Base-by-base conservation (phyloP, 2,888 invertebrate species). In the Nephrotoma flavescens region DNA sequence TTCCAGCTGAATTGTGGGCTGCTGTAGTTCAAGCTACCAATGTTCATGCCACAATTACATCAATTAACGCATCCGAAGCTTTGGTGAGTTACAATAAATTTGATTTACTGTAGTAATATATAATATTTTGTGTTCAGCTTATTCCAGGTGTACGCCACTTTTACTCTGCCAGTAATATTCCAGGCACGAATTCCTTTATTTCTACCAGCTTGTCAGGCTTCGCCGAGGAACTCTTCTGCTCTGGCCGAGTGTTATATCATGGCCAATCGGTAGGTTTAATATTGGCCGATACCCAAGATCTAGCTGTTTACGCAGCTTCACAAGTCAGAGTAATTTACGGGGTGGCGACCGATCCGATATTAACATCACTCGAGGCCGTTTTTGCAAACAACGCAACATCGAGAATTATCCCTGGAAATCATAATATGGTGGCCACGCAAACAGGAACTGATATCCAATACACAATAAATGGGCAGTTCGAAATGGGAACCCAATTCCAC, bases 11-110 rank as follows among this genome's bases (percentile, higher is more conserved):
- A 88, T 89, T 93, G 11, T 94, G 93, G 90, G 96, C 94, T 19
- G 94, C 94, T 5, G 95, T 96, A 89, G 96, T 96, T 0, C 91
- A 93, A 1, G 93, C 95, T 86, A 91, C 93, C 89, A 90, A 92
- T 87, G 90, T 92, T 87, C 92, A 93, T 87, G 95, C 95, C 0
- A 93, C 92, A 88, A 92, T 96, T 86, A 91, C 90, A 15, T 92
- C 90, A n/a, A 94, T 96, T 88, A 95, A 96, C 90, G 90, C 94
- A 1, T 91, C 93, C 2, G 93, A 93, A 88, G 96, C 96, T 83
- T 89, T 96, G 91, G 95, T 95, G 19, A 87, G 87, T 6, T 44
- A 0, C 11, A 31, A 15, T 15, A n/a, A 83, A 19, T 1, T 19
- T 15, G n/a, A 31, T 84, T 41, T 31, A 19, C 11, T 31, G 41